phyloP scores from a whole-genome alignment of 2,888 invertebrate species.

The Lasius fuliginosus region DNA sequence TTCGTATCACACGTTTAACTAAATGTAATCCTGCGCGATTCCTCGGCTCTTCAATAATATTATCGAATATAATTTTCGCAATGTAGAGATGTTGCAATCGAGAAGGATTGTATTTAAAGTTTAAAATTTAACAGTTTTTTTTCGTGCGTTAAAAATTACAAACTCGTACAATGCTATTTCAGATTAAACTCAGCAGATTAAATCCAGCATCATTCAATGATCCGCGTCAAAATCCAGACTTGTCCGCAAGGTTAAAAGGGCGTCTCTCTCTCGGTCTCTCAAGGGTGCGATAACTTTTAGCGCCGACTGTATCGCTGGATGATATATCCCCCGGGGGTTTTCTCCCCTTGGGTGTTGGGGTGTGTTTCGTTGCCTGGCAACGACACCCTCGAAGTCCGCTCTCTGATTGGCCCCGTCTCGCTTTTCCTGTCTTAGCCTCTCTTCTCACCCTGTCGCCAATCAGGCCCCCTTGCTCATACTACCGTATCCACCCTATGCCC shows the following conservation, averaged over 20 bases:
- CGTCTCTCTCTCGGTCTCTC: slow-evolving; percentile 61
- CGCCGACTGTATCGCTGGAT: slow-evolving; percentile 77
- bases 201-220: slow-evolving; percentile 54
- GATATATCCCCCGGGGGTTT: slow-evolving; percentile 77
- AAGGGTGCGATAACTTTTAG: slow-evolving; percentile 78
- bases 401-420: slow-evolving; percentile 83
- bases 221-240: slow-evolving; percentile 62
- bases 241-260: slow-evolving; percentile 69
- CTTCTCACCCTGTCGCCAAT: slow-evolving; percentile 70
- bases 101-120: not conserved
- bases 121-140: not conserved
- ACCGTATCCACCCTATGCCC: slow-evolving; percentile 35
- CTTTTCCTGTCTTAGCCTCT: slow-evolving; percentile 79
- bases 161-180: not conserved
- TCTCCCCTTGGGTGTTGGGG: slow-evolving; percentile 81
- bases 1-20: not conserved
- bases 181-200: slow-evolving; percentile 1
- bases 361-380: slow-evolving; percentile 85
- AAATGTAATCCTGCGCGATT: not conserved
- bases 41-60: not conserved
- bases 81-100: not conserved
- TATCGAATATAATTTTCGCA: not conserved
- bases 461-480: slow-evolving; percentile 41
- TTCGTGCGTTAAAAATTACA: not conserved
- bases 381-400: slow-evolving; percentile 82